A percentile compares a stretch with the other conserved stretches of the same genome.
Evolutionary conservation across 2,888 invertebrate species (phyloP).

Genomic region (Orthonychiurus folsomi): DNA sequence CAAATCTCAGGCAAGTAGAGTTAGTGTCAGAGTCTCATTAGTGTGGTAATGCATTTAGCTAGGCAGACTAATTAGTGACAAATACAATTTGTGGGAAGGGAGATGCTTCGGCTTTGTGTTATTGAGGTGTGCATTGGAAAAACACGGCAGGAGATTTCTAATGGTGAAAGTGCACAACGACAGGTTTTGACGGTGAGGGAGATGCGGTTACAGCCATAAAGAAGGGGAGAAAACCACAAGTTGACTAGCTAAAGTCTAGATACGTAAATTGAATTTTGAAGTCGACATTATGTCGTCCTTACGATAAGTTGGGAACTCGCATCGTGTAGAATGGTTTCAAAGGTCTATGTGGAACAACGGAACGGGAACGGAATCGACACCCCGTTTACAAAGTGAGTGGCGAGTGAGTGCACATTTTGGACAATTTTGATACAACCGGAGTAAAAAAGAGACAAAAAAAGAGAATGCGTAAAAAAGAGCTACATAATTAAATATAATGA

Average conservation of each 20-base stretch:
- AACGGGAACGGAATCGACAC: background rate
- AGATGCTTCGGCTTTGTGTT: too few relatives aligned
- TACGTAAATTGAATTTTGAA: slow-evolving; percentile 1
- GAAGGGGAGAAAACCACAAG: background rate
- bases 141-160: too few relatives aligned
- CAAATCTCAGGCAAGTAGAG: too few relatives aligned
- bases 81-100: too few relatives aligned
- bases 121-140: too few relatives aligned
- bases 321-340: slow-evolving; percentile 34
- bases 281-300: slow-evolving; percentile 23
- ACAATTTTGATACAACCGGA: background rate
- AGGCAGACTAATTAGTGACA: too few relatives aligned
- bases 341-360: slow-evolving; percentile 4
- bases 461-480: background rate
- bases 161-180: too few relatives aligned
- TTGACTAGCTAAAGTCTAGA: background rate
- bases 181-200: background rate
- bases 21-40: too few relatives aligned
- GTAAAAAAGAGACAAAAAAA: background rate
- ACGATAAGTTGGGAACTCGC: slow-evolving; percentile 38
- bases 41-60: too few relatives aligned
- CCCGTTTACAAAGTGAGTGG: background rate
- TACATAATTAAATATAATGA: background rate
- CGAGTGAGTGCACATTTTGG: background rate
- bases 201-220: background rate